These are phyloP conservation scores for Zapornia atra DNA, from an alignment of 2,113 vertebrate genomes.

Conservation along the genomic window DNA sequence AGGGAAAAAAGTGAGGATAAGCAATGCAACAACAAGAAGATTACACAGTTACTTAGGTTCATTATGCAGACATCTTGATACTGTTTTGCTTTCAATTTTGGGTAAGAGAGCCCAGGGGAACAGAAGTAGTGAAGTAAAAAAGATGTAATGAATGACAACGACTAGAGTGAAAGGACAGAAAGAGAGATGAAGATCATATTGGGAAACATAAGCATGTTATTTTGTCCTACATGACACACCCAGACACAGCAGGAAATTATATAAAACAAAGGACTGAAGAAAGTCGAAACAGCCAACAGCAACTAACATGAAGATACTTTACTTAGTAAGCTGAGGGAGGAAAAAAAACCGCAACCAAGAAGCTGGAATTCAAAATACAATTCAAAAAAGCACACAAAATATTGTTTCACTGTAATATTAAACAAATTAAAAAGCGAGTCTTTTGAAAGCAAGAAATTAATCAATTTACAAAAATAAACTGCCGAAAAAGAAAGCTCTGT, in stretches of 20 bases:
- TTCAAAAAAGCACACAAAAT: not conserved
- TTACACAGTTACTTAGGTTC: not conserved
- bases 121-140: not conserved
- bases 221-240: not conserved
- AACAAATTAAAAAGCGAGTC: not conserved
- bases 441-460: not conserved
- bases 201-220: not conserved
- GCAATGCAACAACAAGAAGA: not conserved
- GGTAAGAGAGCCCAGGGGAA: not conserved
- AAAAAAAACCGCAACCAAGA: not conserved
- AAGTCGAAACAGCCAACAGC: not conserved
- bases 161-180: not conserved
- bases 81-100: not conserved
- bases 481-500: not conserved
- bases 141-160: not conserved
- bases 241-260: not conserved
- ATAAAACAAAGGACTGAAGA: not conserved
- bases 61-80: not conserved
- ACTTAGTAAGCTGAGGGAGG: fast-evolving
- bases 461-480: not conserved
- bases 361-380: not conserved
- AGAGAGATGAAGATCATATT: not conserved
- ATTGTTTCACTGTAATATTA: not conserved
- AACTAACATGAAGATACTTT: not conserved
- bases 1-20: not conserved